Percentiles rank a stretch among this genome's conserved stretches.
phyloP scores from a whole-genome alignment of 35 echinoderm and acorn worm species.

The Acanthaster planci region DNA sequence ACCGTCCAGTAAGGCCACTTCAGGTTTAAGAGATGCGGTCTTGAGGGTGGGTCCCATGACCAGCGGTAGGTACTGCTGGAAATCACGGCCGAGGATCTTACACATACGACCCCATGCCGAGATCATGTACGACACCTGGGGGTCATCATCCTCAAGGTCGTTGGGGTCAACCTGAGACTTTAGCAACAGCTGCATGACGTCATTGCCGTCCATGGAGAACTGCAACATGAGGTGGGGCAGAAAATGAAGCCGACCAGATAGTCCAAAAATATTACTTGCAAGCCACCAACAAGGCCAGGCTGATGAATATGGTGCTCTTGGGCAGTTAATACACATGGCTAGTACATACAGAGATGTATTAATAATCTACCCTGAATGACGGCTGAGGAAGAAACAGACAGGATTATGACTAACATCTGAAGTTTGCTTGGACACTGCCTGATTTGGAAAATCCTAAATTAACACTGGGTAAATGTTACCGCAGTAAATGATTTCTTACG shows the following conservation, averaged over 20 bases:
- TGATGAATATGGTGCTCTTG: too few relatives aligned
- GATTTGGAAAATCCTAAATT: too few relatives aligned
- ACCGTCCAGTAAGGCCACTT: conserved; percentile 95
- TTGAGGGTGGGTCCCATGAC: conserved; percentile 94
- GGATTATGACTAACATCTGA: too few relatives aligned
- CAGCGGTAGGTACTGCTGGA: conserved; percentile 86
- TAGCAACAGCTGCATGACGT: conserved; percentile 83
- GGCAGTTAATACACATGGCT: too few relatives aligned
- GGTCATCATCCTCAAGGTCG: conserved; percentile 92
- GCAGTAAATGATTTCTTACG: too few relatives aligned
- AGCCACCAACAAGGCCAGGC: too few relatives aligned
- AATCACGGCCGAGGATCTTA: conserved; percentile 81
- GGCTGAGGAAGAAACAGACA: too few relatives aligned
- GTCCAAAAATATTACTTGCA: too few relatives aligned
- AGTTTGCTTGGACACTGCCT: too few relatives aligned
- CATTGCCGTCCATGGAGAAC: conserved; percentile 88
- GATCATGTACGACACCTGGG: conserved; percentile 96
- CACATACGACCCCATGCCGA: conserved; percentile 99
- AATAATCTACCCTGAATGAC: too few relatives aligned
- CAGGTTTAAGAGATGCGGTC: conserved; percentile 88
- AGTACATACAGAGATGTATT: too few relatives aligned
- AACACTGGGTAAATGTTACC: too few relatives aligned
- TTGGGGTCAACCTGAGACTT: conserved; percentile 84
- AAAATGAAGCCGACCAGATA: background rate
- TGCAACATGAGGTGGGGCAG: conserved; percentile 3